Conservation (phyloP, 2,888 invertebrate genomes). For the Tenthredo notha region DNA sequence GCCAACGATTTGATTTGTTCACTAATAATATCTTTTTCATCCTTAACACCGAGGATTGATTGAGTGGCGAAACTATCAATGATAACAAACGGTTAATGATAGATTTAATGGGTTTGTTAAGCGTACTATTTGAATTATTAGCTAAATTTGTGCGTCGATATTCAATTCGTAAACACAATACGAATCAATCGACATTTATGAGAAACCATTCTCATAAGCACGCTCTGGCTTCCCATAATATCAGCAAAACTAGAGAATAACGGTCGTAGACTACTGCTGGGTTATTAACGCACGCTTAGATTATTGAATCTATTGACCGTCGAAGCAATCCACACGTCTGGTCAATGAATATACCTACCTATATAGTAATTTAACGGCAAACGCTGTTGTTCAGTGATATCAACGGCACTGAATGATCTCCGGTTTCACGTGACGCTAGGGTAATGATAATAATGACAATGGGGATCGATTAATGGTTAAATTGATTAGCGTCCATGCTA, state of each 20-base stretch:
- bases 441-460: slow-evolving; percentile 51
- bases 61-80: not conserved
- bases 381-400: slow-evolving; percentile 36
- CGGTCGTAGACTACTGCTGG: slow-evolving; percentile 31
- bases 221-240: slow-evolving; percentile 63
- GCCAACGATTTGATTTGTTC: not conserved
- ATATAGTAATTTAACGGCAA: slow-evolving; percentile 50
- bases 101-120: not conserved
- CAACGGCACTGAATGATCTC: slow-evolving; percentile 38
- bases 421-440: slow-evolving; percentile 22
- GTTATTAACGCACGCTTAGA: slow-evolving; percentile 53
- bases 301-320: slow-evolving; percentile 52
- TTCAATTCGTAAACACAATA: slow-evolving; percentile 55
- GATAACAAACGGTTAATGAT: not conserved
- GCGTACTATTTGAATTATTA: not conserved
- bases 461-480: slow-evolving; percentile 19
- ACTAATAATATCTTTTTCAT: not conserved
- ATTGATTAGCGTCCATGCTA: slow-evolving; percentile 32
- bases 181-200: slow-evolving; percentile 60
- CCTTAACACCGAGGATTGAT: not conserved
- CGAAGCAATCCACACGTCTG: slow-evolving; percentile 44
- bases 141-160: slow-evolving; percentile 52
- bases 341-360: slow-evolving; percentile 19
- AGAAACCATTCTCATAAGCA: slow-evolving; percentile 64
- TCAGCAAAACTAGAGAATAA: slow-evolving; percentile 51